Base-by-base conservation (phyloP, 2,888 invertebrate species). In the Orthosia gracilis region DNA sequence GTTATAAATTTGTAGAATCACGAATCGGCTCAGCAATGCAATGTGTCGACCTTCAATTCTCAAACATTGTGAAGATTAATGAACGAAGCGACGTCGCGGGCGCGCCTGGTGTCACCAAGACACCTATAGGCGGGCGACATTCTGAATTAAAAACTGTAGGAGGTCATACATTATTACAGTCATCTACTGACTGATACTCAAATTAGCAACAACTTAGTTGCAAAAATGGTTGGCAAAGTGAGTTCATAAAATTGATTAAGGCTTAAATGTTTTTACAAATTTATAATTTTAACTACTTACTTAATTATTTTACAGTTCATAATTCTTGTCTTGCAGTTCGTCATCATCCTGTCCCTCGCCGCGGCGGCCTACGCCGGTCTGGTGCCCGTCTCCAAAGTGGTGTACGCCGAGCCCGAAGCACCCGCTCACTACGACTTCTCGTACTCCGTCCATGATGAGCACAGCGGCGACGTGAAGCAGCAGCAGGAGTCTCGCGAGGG, bases 381-480 rank as follows among this genome's bases (percentile, higher is more conserved):
- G 11, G 88, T 91, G 65, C 93, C 94, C 31, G 84, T 91, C 49
- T 86, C 90, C 71, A 93, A 94, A 76, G 86, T 92, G 50, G 92
- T 92, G n/a, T 93, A 95, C 86, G 92, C 92, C 2, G 92, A 94
- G 73, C 89, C 90, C 13, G 93, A 94, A 78, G 92, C 91, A 1
- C 95, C 95, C 23, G 95, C 95, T 12, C 92, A 94, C 80, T 96
- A 96, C 90, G 94, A 95, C 66, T 96, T 93, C 92, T 89, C 91
- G 40, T 96, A 96, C 92, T 94, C 95, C 71, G 95, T 96, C 69
- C 94, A 95, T 78, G 96, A 96, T 83, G 87, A 90, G 18, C 94
- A 94, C 88, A 94, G 92, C 87, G 96, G 96, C 4, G 96, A 96
- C 88, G 89, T 95, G 83, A 96, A 96, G 89, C 91, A 95, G 83